These are phyloP conservation scores for Castor canadensis DNA, from an alignment of 2,113 vertebrate genomes.

Conservation along the genomic window DNA sequence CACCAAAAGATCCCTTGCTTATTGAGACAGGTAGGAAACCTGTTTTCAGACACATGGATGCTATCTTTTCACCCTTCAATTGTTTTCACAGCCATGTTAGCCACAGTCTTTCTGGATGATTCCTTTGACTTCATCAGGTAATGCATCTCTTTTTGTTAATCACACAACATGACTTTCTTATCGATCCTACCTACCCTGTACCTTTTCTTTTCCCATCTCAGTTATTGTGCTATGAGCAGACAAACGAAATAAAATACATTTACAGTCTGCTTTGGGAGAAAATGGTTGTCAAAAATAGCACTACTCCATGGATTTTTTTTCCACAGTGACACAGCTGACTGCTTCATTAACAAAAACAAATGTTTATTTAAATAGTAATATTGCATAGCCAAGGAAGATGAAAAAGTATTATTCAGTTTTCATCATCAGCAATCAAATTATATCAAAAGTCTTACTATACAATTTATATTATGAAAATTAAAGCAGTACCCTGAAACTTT, in stretches of 20 bases:
- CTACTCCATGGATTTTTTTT: constrained; percentile 12
- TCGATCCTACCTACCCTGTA: not conserved
- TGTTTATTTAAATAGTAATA: constrained; percentile 26
- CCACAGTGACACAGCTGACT: constrained; percentile 29
- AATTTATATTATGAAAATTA: not conserved
- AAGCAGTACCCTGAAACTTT: not conserved
- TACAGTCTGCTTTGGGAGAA: constrained; percentile 56
- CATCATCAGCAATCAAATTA: constrained; percentile 5
- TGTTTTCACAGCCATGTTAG: constrained; percentile 17
- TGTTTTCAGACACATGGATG: not conserved
- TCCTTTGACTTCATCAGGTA: constrained; percentile 54
- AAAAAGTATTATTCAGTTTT: constrained; percentile 30
- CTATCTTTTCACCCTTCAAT: constrained; percentile 46
- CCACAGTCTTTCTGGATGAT: not conserved
- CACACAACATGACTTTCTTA: constrained; percentile 42
- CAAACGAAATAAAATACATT: constrained; percentile 55
- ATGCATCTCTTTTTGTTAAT: constrained; percentile 57
- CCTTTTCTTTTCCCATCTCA: constrained; percentile 39
- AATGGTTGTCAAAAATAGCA: constrained; percentile 60
- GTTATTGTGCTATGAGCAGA: constrained; percentile 38
- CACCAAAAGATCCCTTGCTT: constrained; percentile 10
- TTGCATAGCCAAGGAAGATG: not conserved
- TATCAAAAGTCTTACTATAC: not conserved
- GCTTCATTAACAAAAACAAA: constrained; percentile 56
- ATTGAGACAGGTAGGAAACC: not conserved